Conservation (phyloP, 2,888 invertebrate species). For the Parochlus steinenii region DNA sequence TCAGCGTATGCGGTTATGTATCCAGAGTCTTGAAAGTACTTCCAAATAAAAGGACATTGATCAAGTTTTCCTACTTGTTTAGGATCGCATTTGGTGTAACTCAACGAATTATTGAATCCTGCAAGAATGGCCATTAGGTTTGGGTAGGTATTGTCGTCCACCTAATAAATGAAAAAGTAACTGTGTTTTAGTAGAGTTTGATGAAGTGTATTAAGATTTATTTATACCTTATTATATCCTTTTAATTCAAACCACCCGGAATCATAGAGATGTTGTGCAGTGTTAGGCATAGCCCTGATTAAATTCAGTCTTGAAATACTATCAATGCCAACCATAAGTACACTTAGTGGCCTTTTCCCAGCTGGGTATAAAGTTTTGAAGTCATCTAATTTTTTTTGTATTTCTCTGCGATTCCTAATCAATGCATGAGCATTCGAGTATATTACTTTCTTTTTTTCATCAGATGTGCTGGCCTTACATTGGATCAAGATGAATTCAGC, state of each 20-base stretch:
- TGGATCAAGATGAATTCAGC: constrained; percentile 34
- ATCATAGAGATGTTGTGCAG: constrained; percentile 44
- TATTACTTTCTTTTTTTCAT: constrained; percentile 19
- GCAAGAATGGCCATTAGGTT: constrained; percentile 75
- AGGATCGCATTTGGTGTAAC: constrained; percentile 35
- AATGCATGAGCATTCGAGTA: constrained; percentile 35
- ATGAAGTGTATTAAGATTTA: neutral
- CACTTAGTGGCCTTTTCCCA: constrained; percentile 34
- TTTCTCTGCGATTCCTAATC: constrained; percentile 32
- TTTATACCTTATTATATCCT: constrained; percentile 51
- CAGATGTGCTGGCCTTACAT: constrained; percentile 25
- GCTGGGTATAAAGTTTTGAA: neutral
- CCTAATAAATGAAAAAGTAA: too few relatives aligned
- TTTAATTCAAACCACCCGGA: constrained; percentile 53
- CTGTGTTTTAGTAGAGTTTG: too few relatives aligned
- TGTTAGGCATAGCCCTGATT: constrained; percentile 55
- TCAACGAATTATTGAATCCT: constrained; percentile 38
- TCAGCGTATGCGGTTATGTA: constrained; percentile 70
- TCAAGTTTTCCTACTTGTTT: constrained; percentile 39
- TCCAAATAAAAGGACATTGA: constrained; percentile 62
- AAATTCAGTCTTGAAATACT: constrained; percentile 69
- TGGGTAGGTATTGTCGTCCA: constrained; percentile 80
- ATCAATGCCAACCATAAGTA: constrained; percentile 70
- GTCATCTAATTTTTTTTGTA: constrained; percentile 30
- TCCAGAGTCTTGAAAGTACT: constrained; percentile 46